phyloP scores from a whole-genome alignment of 2,113 vertebrate genomes.

The Manacus vitellinus region DNA sequence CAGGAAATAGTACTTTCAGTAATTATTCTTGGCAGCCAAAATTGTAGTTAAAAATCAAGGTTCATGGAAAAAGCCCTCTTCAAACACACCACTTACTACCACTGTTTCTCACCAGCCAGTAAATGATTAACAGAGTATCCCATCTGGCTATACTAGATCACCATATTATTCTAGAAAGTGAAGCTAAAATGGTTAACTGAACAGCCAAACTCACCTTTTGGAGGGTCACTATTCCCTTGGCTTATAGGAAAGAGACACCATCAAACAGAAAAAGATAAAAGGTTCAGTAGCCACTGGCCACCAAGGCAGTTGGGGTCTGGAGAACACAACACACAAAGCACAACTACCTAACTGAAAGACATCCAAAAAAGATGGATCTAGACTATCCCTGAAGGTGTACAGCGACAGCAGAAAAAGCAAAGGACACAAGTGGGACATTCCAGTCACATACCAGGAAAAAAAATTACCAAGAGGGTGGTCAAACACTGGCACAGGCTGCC shows the following conservation, averaged over 20 bases:
- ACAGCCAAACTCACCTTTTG: background rate
- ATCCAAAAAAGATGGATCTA: background rate
- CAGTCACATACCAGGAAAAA: background rate
- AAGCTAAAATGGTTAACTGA: background rate
- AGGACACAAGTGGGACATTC: background rate
- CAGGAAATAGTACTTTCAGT: background rate
- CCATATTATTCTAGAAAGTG: background rate
- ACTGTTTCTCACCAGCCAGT: background rate
- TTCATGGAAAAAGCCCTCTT: background rate
- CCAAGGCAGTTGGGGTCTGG: background rate
- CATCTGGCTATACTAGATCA: background rate
- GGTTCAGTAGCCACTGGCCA: background rate
- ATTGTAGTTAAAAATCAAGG: background rate
- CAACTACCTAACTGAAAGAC: background rate
- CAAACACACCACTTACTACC: background rate
- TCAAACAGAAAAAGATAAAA: background rate
- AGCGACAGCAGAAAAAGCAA: background rate
- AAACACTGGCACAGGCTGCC: background rate
- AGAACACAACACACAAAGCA: background rate
- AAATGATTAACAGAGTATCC: background rate
- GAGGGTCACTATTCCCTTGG: background rate
- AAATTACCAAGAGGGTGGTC: background rate
- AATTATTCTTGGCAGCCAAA: background rate
- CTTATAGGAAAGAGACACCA: background rate
- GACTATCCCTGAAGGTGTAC: background rate